Conservation (phyloP, 2,113 vertebrate genomes). For the Onychostruthus taczanowskii region DNA sequence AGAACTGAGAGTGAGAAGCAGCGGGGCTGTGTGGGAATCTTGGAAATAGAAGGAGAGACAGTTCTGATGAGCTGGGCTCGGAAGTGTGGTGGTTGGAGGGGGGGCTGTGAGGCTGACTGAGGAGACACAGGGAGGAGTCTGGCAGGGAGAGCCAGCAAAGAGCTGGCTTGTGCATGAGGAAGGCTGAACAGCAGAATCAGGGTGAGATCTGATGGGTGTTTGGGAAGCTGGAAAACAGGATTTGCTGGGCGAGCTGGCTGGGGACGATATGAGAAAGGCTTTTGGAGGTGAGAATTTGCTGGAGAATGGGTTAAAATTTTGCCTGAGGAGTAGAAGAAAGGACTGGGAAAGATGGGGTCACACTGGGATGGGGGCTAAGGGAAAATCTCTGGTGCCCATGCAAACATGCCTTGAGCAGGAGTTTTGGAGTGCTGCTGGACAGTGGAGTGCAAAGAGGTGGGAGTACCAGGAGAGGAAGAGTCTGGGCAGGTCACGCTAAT, state of each 20-base stretch:
- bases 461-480: not conserved
- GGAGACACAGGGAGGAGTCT: constrained; percentile 41
- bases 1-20: not conserved
- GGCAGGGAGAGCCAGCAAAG: not conserved
- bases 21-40: not conserved
- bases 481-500: not conserved
- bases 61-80: not conserved
- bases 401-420: not conserved
- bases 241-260: not conserved
- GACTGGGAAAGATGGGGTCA: not conserved
- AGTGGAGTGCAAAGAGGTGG: not conserved
- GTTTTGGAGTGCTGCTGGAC: not conserved
- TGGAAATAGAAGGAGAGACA: constrained; percentile 6
- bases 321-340: not conserved
- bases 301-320: not conserved
- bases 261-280: not conserved
- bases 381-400: not conserved
- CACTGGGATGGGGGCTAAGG: not conserved
- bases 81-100: not conserved
- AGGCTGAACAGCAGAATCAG: not conserved
- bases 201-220: not conserved
- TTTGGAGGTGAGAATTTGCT: constrained; percentile 12
- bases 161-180: not conserved
- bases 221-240: not conserved
- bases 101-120: not conserved